Evolutionary conservation across 2,113 vertebrate species (phyloP).

Genomic region (Salvelinus fontinalis): DNA sequence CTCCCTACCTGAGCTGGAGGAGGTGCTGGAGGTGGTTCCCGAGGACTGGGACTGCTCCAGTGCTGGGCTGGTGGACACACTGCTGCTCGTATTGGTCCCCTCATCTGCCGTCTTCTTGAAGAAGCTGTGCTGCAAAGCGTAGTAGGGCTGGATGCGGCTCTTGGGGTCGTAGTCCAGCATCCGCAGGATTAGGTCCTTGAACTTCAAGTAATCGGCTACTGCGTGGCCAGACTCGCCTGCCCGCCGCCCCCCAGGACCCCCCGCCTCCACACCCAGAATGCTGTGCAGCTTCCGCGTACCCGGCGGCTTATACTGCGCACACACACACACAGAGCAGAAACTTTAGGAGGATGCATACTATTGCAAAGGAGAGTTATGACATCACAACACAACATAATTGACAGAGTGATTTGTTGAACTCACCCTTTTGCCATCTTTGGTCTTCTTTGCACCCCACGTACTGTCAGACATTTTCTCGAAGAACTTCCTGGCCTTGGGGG

Average conservation of each 20-base stretch:
- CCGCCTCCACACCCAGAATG: slow-evolving; percentile 87
- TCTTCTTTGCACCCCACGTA: slow-evolving; percentile 93
- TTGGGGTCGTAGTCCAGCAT: slow-evolving; percentile 93
- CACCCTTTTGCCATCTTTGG: slow-evolving; percentile 95
- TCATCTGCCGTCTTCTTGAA: slow-evolving; percentile 92
- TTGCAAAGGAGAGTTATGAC: neutral
- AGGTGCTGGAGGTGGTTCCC: slow-evolving; percentile 89
- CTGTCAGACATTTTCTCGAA: slow-evolving; percentile 90
- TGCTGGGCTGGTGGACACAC: slow-evolving; percentile 87
- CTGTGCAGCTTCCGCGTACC: slow-evolving; percentile 86
- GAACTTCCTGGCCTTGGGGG: slow-evolving; percentile 92
- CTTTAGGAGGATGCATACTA: too few relatives aligned
- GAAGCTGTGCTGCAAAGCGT: slow-evolving; percentile 90
- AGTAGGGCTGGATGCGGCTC: slow-evolving; percentile 88
- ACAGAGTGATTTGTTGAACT: slow-evolving; percentile 14
- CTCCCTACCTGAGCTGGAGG: slow-evolving; percentile 84
- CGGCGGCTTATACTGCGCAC: slow-evolving; percentile 79
- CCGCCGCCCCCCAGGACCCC: slow-evolving; percentile 86
- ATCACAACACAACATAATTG: neutral
- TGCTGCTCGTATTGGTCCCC: slow-evolving; percentile 89
- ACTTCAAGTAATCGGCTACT: slow-evolving; percentile 93
- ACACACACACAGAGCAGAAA: neutral
- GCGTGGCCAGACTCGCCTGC: slow-evolving; percentile 87
- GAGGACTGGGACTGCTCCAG: slow-evolving; percentile 90
- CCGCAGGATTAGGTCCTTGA: slow-evolving; percentile 93